phyloP scores from a whole-genome alignment of 2,888 invertebrate genomes.

The Acrobeloides nanus region DNA sequence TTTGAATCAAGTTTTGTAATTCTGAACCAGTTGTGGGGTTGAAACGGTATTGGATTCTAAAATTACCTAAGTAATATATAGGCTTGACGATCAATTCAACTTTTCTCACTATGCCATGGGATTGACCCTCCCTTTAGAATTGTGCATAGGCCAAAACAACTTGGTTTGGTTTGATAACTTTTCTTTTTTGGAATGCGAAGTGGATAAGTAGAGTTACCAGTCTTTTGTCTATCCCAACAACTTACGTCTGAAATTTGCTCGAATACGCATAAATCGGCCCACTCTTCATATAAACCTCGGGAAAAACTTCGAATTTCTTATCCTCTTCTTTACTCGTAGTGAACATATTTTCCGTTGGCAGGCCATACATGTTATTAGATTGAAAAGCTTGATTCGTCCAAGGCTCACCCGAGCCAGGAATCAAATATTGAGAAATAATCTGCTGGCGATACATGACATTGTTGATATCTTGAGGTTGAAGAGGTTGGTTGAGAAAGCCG shows the following conservation, averaged over 20 bases:
- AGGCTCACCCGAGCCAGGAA: conserved; percentile 45
- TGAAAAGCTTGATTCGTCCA: conserved; percentile 36
- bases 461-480: conserved; percentile 49
- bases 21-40: conserved; percentile 41
- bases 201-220: no score
- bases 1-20: conserved; percentile 43
- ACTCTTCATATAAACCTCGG: conserved; percentile 39
- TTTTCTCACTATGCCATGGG: no score
- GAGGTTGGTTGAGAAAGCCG: conserved; percentile 27
- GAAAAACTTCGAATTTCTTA: conserved; percentile 50
- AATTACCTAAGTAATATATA: no score
- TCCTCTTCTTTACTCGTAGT: conserved; percentile 48
- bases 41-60: conserved; percentile 32
- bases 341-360: conserved; percentile 52
- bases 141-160: no score
- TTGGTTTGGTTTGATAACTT: no score
- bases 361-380: conserved; percentile 35
- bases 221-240: no score
- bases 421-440: conserved; percentile 41
- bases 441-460: conserved; percentile 50
- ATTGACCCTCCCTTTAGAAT: no score
- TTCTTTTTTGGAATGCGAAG: no score
- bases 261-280: conserved; percentile 47
- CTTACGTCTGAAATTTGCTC: no score
- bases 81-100: no score